phyloP scores from a whole-genome alignment of 2,113 vertebrate genomes.

The Erythrocercus mccallii region DNA sequence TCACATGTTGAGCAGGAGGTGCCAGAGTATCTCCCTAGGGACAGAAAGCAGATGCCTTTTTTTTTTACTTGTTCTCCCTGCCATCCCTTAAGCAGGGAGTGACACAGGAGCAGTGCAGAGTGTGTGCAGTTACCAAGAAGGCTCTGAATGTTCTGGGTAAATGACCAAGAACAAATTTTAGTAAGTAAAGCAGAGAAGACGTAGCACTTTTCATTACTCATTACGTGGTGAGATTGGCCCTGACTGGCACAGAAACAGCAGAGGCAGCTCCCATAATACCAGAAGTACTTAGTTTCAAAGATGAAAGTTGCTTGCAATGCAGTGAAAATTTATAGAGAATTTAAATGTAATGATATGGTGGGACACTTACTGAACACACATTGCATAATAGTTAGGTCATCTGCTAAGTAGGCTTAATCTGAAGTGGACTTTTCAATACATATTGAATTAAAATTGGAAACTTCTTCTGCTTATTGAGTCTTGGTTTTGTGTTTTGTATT shows the following conservation, averaged over 20 bases:
- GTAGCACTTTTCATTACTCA: not conserved
- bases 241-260: not conserved
- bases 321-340: not conserved
- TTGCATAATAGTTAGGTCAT: not conserved
- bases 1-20: not conserved
- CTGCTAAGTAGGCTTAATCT: not conserved
- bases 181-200: not conserved
- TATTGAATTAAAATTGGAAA: not conserved
- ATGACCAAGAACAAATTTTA: not conserved
- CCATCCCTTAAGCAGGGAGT: not conserved
- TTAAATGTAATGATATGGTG: not conserved
- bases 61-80: not conserved
- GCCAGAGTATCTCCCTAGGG: not conserved
- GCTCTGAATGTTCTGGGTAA: not conserved
- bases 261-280: not conserved
- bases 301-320: not conserved
- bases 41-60: not conserved
- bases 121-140: not conserved
- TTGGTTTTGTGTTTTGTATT: not conserved
- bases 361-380: not conserved
- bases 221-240: not conserved
- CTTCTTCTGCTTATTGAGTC: not conserved
- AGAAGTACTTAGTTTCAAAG: not conserved
- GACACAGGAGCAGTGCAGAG: accelerated
- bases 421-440: not conserved